phyloP scores from a whole-genome alignment of 2,113 vertebrate species.

The Scolopax mira region DNA sequence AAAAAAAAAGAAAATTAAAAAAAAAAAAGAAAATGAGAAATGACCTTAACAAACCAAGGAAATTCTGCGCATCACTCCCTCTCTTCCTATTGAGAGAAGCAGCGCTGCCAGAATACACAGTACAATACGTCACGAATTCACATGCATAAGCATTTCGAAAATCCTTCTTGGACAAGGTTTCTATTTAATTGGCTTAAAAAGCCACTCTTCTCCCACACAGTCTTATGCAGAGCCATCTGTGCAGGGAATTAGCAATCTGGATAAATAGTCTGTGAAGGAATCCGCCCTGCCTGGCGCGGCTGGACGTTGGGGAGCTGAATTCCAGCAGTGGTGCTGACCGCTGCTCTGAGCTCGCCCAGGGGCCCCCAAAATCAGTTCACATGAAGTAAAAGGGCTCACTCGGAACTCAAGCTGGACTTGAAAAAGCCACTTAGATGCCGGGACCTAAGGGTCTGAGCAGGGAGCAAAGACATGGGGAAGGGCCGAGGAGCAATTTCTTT shows the following conservation, averaged over 20 bases:
- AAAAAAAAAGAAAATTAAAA: neutral
- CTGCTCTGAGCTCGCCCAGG: neutral
- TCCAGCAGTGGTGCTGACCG: constrained; percentile 50
- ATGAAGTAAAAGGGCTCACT: neutral
- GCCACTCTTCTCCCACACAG: constrained; percentile 66
- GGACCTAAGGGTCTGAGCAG: neutral
- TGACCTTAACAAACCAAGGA: constrained; percentile 28
- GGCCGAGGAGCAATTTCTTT: neutral
- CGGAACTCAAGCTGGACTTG: neutral
- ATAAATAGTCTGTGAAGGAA: constrained; percentile 60
- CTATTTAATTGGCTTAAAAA: constrained; percentile 77
- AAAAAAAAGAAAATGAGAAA: neutral
- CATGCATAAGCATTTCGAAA: constrained; percentile 62
- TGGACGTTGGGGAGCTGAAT: constrained; percentile 36
- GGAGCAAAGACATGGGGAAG: fast-evolving
- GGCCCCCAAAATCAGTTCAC: neutral
- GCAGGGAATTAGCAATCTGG: constrained; percentile 71
- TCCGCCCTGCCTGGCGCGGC: constrained; percentile 12
- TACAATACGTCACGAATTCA: constrained; percentile 50
- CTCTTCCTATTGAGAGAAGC: neutral
- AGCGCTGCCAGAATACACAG: constrained; percentile 27
- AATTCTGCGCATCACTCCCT: neutral
- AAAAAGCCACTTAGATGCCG: neutral
- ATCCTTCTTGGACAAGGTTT: constrained; percentile 72
- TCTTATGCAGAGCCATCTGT: constrained; percentile 72